These are phyloP conservation scores for Pollenia labialis DNA, from an alignment of 2,888 invertebrate species.

Conservation along the genomic window DNA sequence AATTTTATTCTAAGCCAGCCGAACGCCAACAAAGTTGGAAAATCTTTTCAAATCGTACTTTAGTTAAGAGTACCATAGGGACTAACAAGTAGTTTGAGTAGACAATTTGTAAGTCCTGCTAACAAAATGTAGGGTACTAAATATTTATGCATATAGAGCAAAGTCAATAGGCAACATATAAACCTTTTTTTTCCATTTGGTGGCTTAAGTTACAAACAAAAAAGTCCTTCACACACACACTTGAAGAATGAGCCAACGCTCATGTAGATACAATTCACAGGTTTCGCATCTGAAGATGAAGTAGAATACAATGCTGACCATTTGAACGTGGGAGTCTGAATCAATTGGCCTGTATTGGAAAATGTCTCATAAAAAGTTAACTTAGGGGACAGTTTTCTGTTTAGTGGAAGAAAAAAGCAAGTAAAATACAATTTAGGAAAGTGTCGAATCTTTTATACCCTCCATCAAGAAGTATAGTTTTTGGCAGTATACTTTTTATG, in stretches of 20 bases:
- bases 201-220: slow-evolving; percentile 29
- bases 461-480: no score
- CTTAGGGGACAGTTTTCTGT: slow-evolving; percentile 67
- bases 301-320: slow-evolving; percentile 17
- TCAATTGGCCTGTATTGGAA: slow-evolving; percentile 50
- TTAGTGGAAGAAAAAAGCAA: slow-evolving; percentile 11
- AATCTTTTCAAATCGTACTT: no score
- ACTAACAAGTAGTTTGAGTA: no score
- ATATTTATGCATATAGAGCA: slow-evolving; percentile 40
- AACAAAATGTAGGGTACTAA: slow-evolving; percentile 11
- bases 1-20: no score
- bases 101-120: no score
- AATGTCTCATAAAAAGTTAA: slow-evolving; percentile 40
- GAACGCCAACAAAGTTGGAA: no score
- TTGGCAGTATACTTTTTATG: no score
- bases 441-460: no score
- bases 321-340: slow-evolving; percentile 65
- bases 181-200: slow-evolving; percentile 48
- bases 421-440: no score
- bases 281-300: slow-evolving; percentile 58
- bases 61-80: no score
- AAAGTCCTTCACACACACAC: not conserved
- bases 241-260: slow-evolving; percentile 30
- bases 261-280: slow-evolving; percentile 44
- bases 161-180: slow-evolving; percentile 49